phyloP scores from a whole-genome alignment of 1,140 invertebrate genomes.

The Gonatopus flavifemur region DNA sequence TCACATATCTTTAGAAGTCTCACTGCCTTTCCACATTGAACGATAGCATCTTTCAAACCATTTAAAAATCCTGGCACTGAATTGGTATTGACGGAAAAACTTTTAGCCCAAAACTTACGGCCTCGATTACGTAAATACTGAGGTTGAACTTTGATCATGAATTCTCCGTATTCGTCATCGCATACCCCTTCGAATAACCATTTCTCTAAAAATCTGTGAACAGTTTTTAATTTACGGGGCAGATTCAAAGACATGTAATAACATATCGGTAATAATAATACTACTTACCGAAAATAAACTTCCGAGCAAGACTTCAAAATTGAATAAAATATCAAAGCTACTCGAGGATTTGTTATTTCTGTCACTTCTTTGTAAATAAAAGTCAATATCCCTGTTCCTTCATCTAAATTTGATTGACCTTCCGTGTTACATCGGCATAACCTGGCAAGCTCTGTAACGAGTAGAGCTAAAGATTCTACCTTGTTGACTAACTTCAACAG shows the following conservation, averaged over 20 bases:
- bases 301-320: slow-evolving; percentile 63
- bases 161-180: slow-evolving; percentile 63
- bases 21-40: slow-evolving; percentile 65
- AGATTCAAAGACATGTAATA: no score
- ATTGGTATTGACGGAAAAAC: slow-evolving; percentile 58
- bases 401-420: slow-evolving; percentile 42
- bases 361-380: slow-evolving; percentile 64
- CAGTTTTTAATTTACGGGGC: no score
- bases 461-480: slow-evolving; percentile 55
- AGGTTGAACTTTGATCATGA: slow-evolving; percentile 62
- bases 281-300: slow-evolving; percentile 64
- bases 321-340: slow-evolving; percentile 60
- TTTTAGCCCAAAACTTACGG: slow-evolving; percentile 65
- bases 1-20: slow-evolving; percentile 63
- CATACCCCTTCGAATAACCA: slow-evolving; percentile 67
- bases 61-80: slow-evolving; percentile 62
- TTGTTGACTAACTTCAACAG: slow-evolving; percentile 57
- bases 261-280: no score
- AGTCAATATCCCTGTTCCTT: slow-evolving; percentile 62
- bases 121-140: slow-evolving; percentile 59
- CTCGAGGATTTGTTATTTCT: slow-evolving; percentile 57
- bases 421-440: slow-evolving; percentile 58
- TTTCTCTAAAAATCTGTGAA: slow-evolving; percentile 62
- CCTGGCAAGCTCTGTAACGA: slow-evolving; percentile 62
- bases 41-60: slow-evolving; percentile 59